Evolutionary conservation across 1,140 invertebrate species (phyloP).

Genomic region (Scylla paramamosain): DNA sequence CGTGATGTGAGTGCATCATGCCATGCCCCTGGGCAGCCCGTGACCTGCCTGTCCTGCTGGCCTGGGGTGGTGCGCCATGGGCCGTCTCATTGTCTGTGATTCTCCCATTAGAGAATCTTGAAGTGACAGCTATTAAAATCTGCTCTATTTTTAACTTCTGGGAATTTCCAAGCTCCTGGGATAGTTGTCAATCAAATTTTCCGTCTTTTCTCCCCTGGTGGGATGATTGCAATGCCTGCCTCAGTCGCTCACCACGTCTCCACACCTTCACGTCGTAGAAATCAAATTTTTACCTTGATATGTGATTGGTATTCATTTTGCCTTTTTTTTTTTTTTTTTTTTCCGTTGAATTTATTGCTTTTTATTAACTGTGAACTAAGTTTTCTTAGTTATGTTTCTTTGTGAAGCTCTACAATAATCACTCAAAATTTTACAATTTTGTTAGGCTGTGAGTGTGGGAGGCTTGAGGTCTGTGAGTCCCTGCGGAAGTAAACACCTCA

Average conservation of each 20-base stretch:
- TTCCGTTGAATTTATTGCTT: not conserved
- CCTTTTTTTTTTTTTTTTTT: not conserved
- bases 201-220: slow-evolving; percentile 6
- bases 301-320: not conserved
- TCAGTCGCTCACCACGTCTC: not conserved
- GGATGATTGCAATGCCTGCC: not conserved
- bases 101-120: not conserved
- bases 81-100: not conserved
- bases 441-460: not conserved
- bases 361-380: not conserved
- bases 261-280: not conserved
- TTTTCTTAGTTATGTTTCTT: too few species aligned
- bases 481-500: not conserved
- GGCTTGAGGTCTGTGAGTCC: not conserved
- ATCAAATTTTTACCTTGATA: not conserved
- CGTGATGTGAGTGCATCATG: not conserved
- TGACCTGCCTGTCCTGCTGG: not conserved
- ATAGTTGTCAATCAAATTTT: slow-evolving; percentile 25
- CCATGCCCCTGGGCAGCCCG: not conserved
- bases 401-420: too few species aligned
- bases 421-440: not conserved
- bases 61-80: not conserved
- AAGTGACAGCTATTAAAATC: not conserved
- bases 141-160: not conserved
- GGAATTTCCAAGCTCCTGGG: not conserved